phyloP scores from a whole-genome alignment of 2,888 invertebrate genomes.

The Callimorpha dominula region DNA sequence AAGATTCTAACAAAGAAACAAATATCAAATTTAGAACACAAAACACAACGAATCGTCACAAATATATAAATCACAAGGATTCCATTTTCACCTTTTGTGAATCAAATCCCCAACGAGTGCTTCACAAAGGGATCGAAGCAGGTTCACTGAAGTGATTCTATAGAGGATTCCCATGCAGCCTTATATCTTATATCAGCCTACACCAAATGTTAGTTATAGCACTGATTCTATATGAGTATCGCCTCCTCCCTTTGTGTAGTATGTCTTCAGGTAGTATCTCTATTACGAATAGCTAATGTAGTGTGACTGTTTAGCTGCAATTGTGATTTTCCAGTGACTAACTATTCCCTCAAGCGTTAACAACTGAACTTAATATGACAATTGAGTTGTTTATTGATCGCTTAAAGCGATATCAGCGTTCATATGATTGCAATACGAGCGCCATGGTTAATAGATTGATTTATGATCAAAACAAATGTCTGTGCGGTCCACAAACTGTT shows the following conservation, averaged over 20 bases:
- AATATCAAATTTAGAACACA: not conserved
- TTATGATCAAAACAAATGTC: not conserved
- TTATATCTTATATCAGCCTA: not conserved
- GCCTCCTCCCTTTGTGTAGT: not conserved
- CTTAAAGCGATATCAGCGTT: not conserved
- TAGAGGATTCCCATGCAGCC: not conserved
- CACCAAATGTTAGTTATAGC: not conserved
- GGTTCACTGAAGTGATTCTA: not conserved
- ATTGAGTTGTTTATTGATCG: slow-evolving; percentile 15
- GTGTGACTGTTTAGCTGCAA: not conserved
- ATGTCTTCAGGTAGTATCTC: not conserved
- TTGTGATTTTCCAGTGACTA: slow-evolving; percentile 11
- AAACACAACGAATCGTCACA: no score
- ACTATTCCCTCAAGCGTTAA: slow-evolving; percentile 8
- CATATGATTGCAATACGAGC: not conserved
- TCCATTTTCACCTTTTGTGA: not conserved
- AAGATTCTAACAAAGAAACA: not conserved
- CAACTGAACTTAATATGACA: slow-evolving; percentile 7
- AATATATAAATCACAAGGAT: not conserved
- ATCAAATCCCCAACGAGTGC: not conserved
- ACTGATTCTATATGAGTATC: not conserved
- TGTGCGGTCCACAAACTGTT: not conserved
- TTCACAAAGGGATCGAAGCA: not conserved
- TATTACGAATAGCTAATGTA: not conserved
- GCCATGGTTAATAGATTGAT: not conserved